Conservation (phyloP, 1,140 invertebrate genomes). For the Sitodiplosis mosellana region DNA sequence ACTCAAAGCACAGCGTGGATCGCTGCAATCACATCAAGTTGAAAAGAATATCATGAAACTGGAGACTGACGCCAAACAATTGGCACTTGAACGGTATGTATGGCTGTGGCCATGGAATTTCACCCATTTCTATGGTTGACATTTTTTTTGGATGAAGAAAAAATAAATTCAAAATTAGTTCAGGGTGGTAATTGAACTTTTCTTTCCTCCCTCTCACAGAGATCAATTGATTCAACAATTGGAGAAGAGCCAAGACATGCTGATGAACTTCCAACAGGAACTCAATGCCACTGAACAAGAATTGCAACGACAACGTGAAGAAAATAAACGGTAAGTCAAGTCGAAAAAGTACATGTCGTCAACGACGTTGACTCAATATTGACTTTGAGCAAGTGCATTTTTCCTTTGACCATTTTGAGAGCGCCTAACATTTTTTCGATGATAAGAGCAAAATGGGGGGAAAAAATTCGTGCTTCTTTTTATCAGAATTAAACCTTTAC, state of each 20-base stretch:
- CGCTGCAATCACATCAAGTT: conserved; percentile 61
- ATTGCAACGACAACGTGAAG: conserved; percentile 58
- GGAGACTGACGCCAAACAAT: conserved; percentile 65
- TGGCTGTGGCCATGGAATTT: not conserved
- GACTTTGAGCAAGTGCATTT: no score
- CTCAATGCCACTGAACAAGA: conserved; percentile 63
- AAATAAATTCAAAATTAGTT: no score
- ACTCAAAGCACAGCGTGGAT: conserved; percentile 52
- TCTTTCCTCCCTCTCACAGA: not conserved
- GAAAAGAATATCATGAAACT: conserved; percentile 68
- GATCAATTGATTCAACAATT: conserved; percentile 75
- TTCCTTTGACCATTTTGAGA: no score
- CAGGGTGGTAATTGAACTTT: not conserved
- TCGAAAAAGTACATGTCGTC: conserved; percentile 15
- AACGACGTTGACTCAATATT: no score
- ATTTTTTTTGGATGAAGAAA: no score
- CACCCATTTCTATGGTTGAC: no score
- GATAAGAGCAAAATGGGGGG: no score
- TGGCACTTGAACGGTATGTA: conserved; percentile 48
- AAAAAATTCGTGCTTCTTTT: no score
- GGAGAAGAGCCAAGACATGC: conserved; percentile 81
- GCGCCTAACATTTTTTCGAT: no score
- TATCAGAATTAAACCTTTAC: no score
- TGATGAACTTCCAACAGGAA: conserved; percentile 83
- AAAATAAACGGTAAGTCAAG: conserved; percentile 38